Evolutionary conservation across 1,140 invertebrate species (phyloP).

Genomic region (Hyphantria cunea): DNA sequence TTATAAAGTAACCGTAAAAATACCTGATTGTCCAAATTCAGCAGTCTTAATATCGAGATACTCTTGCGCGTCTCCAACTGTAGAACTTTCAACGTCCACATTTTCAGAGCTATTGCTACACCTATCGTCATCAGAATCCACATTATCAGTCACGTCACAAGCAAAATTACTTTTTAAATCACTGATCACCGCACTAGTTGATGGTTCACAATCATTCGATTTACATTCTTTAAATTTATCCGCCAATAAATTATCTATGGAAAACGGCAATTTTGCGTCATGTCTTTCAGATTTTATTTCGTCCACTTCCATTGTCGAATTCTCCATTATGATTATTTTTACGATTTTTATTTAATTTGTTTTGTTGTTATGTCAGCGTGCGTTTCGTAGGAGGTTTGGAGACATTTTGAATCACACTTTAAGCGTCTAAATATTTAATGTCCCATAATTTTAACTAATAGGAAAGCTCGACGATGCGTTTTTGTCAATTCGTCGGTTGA

Average conservation of each 20-base stretch:
- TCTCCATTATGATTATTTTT: constrained; percentile 38
- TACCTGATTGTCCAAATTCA: constrained; percentile 73
- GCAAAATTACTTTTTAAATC: constrained; percentile 38
- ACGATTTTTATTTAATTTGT: constrained; percentile 7
- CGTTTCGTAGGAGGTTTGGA: neutral
- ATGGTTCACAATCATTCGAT: constrained; percentile 27
- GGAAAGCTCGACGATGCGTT: constrained; percentile 68
- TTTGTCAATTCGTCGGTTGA: constrained; percentile 74
- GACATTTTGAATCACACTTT: constrained; percentile 26
- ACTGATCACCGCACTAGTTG: constrained; percentile 39
- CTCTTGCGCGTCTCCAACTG: constrained; percentile 51
- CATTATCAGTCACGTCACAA: constrained; percentile 34
- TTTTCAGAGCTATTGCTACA: constrained; percentile 59
- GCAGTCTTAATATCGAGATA: constrained; percentile 48
- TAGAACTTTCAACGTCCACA: constrained; percentile 66
- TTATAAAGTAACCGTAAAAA: no score
- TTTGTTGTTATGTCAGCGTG: constrained; percentile 17
- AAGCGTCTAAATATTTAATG: constrained; percentile 7
- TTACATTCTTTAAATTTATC: constrained; percentile 55
- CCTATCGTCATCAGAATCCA: constrained; percentile 56
- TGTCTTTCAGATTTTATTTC: constrained; percentile 49
- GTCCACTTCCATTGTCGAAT: constrained; percentile 44
- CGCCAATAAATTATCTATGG: constrained; percentile 67
- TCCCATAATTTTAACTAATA: constrained; percentile 72
- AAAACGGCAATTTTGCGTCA: constrained; percentile 64